phyloP scores from a whole-genome alignment of 2,888 invertebrate genomes.

The Eupeodes latifasciatus region DNA sequence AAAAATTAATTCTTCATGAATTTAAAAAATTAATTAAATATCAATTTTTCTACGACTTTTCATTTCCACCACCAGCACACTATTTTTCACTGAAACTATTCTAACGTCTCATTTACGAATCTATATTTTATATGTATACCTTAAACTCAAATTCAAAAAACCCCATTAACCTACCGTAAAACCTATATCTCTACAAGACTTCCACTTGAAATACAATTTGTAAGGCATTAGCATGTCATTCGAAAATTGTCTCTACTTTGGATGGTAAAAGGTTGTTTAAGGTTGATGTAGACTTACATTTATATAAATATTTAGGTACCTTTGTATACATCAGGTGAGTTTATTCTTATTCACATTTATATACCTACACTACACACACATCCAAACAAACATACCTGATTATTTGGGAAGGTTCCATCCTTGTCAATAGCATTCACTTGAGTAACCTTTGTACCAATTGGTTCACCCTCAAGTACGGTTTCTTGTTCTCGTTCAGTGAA shows the following conservation, averaged over 20 bases:
- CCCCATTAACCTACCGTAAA: background rate
- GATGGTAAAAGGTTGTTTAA: background rate
- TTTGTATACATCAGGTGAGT: background rate
- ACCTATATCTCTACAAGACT: slow-evolving; percentile 40
- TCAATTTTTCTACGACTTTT: no score
- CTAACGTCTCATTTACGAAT: no score
- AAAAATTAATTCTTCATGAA: no score
- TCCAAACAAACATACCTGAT: slow-evolving; percentile 87
- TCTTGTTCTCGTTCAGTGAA: slow-evolving; percentile 98
- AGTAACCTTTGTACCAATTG: slow-evolving; percentile 96
- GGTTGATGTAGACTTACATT: no score
- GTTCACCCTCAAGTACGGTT: slow-evolving; percentile 97
- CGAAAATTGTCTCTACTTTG: slow-evolving; percentile 1
- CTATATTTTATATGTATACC: background rate
- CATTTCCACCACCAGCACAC: no score
- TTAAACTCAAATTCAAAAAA: background rate
- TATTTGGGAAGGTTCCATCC: slow-evolving; percentile 97
- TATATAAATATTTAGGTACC: background rate
- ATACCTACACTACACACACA: slow-evolving; percentile 32
- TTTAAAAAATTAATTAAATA: no score
- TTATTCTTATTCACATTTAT: slow-evolving; percentile 2
- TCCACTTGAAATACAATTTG: slow-evolving; percentile 55
- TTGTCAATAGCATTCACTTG: slow-evolving; percentile 98
- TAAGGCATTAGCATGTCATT: slow-evolving; percentile 49
- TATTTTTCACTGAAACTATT: background rate